Conservation (phyloP, 2,888 invertebrate genomes). For the Congeria kusceri region DNA sequence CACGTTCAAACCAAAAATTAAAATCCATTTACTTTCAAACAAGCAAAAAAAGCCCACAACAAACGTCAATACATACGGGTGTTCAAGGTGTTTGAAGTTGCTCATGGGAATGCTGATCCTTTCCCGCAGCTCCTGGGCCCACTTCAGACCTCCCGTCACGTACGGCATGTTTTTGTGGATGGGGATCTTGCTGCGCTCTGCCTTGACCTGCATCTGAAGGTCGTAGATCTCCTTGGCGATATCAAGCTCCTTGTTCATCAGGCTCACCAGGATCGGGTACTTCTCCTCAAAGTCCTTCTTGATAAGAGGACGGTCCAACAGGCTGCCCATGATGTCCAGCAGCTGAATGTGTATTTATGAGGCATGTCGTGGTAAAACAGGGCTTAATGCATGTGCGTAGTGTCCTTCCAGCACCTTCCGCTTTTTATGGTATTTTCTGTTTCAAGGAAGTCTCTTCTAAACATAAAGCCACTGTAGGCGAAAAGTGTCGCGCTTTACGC, state of each 20-base stretch:
- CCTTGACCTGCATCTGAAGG: constrained; percentile 75
- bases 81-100: constrained; percentile 93
- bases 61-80: constrained; percentile 87
- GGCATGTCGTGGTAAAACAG: too few relatives aligned
- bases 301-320: constrained; percentile 94
- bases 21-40: too few relatives aligned
- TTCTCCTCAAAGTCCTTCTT: constrained; percentile 95
- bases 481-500: too few relatives aligned
- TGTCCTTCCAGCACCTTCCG: too few relatives aligned
- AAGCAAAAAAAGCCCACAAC: too few relatives aligned
- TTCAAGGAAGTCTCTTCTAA: too few relatives aligned
- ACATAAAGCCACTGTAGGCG: too few relatives aligned
- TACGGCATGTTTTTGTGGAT: constrained; percentile 93
- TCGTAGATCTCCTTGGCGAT: constrained; percentile 84
- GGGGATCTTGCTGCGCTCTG: constrained; percentile 80
- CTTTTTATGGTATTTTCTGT: too few relatives aligned
- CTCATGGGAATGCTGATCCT: constrained; percentile 87
- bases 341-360: constrained; percentile 89
- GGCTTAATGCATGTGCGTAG: too few relatives aligned
- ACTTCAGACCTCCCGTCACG: constrained; percentile 93
- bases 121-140: constrained; percentile 91
- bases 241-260: constrained; percentile 87
- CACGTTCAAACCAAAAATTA: too few relatives aligned
- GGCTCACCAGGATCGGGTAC: constrained; percentile 92
- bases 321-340: constrained; percentile 94